phyloP scores from a whole-genome alignment of 2,797 vertebrate genomes.

The Zalophus californianus region DNA sequence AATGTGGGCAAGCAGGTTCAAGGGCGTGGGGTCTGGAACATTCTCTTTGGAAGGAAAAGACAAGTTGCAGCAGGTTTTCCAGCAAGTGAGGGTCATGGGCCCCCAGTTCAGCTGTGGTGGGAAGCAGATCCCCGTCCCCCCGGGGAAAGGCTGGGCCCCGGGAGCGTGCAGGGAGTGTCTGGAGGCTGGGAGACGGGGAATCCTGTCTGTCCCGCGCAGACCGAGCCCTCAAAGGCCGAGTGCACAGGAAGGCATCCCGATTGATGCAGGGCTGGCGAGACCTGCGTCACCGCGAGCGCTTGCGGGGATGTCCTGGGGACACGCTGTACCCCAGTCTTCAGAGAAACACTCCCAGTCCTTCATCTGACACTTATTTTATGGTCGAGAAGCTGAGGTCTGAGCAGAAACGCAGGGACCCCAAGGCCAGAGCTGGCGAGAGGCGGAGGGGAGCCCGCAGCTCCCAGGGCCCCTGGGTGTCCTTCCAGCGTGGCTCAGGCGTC shows the following conservation, averaged over 20 bases:
- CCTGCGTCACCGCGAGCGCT: rapidly evolving
- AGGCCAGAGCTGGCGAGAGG: neutral
- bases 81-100: rapidly evolving
- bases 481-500: neutral
- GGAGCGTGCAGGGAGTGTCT: rapidly evolving
- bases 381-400: neutral
- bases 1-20: rapidly evolving
- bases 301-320: rapidly evolving
- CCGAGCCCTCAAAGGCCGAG: rapidly evolving
- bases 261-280: rapidly evolving
- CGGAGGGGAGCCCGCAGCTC: rapidly evolving
- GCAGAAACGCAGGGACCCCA: rapidly evolving
- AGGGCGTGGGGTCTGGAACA: no score
- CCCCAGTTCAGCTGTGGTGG: rapidly evolving
- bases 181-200: rapidly evolving
- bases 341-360: rapidly evolving
- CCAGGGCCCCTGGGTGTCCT: neutral
- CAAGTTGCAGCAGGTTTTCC: neutral
- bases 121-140: neutral
- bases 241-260: rapidly evolving
- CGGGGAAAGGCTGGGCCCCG: neutral
- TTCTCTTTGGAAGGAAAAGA: neutral
- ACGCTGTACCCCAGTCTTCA: rapidly evolving
- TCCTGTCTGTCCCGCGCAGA: rapidly evolving
- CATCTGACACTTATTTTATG: rapidly evolving